phyloP scores from a whole-genome alignment of 2,113 vertebrate species.

The Oenanthe melanoleuca region DNA sequence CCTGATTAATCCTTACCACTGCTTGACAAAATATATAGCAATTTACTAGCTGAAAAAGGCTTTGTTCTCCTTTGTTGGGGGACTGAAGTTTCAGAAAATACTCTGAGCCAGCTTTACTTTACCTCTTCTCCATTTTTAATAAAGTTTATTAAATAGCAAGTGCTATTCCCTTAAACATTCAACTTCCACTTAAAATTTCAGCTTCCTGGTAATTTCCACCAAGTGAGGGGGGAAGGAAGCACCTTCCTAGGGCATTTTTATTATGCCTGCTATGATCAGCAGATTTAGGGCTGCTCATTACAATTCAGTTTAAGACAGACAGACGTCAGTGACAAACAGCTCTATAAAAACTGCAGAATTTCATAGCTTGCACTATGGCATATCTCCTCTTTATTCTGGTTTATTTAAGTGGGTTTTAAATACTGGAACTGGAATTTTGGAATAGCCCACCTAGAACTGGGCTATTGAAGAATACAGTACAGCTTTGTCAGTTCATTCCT shows the following conservation, averaged over 20 bases:
- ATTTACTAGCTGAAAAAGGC: neutral
- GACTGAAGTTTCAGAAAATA: neutral
- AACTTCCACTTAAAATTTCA: neutral
- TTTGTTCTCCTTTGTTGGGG: neutral
- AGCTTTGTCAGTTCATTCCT: neutral
- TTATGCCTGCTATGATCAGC: neutral
- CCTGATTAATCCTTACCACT: slow-evolving; percentile 22
- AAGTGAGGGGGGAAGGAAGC: neutral
- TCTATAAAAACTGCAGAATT: neutral
- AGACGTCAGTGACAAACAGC: neutral
- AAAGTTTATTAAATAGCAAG: neutral
- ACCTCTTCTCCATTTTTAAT: neutral
- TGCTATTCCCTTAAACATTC: neutral
- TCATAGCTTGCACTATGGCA: neutral
- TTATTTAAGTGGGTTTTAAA: neutral
- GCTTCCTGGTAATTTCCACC: neutral
- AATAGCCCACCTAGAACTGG: neutral
- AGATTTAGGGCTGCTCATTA: neutral
- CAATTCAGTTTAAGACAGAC: neutral
- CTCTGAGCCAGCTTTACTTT: neutral
- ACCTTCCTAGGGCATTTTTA: neutral
- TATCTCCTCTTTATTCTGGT: neutral
- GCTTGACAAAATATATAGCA: neutral
- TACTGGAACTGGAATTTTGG: neutral
- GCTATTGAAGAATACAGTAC: neutral